These are phyloP conservation scores for Spilosoma lubricipeda DNA, from an alignment of 2,888 invertebrate genomes.

Conservation along the genomic window DNA sequence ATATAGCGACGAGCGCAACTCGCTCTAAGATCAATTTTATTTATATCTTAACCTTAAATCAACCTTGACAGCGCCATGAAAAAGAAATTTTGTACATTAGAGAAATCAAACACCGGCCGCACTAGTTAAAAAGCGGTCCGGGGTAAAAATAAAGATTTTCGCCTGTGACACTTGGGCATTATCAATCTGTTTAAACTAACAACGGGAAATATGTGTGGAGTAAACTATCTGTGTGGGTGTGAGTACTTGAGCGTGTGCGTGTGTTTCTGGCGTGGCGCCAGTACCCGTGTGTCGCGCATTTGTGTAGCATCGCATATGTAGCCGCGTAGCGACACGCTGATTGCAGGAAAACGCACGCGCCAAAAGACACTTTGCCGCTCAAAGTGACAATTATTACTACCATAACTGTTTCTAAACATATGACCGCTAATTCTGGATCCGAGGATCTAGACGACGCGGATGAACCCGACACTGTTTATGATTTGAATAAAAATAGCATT, in stretches of 20 bases:
- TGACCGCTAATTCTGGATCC: constrained; percentile 69
- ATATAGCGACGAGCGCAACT: constrained; percentile 66
- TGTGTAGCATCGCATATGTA: constrained; percentile 10
- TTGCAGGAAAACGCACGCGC: constrained; percentile 15
- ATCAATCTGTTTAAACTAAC: constrained; percentile 83
- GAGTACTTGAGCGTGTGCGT: constrained; percentile 47
- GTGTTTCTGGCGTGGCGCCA: constrained; percentile 61
- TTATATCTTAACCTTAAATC: constrained; percentile 84
- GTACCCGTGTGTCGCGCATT: constrained; percentile 39
- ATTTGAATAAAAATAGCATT: constrained; percentile 66
- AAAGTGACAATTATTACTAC: constrained; percentile 74
- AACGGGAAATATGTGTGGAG: constrained; percentile 66
- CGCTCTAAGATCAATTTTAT: constrained; percentile 66
- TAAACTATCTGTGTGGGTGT: constrained; percentile 46
- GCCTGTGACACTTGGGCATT: constrained; percentile 82
- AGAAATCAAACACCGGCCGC: constrained; percentile 74
- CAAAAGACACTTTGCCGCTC: constrained; percentile 37
- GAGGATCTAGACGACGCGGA: constrained; percentile 62
- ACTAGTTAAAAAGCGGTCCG: constrained; percentile 62
- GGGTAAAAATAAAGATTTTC: constrained; percentile 76
- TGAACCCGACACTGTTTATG: constrained; percentile 59
- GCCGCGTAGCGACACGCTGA: constrained; percentile 21
- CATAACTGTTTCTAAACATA: constrained; percentile 71
- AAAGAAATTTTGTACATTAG: constrained; percentile 72
- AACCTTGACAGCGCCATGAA: constrained; percentile 85